These are phyloP conservation scores for Crypturellus tataupa DNA, from an alignment of 2,797 vertebrate species.

Conservation along the genomic window DNA sequence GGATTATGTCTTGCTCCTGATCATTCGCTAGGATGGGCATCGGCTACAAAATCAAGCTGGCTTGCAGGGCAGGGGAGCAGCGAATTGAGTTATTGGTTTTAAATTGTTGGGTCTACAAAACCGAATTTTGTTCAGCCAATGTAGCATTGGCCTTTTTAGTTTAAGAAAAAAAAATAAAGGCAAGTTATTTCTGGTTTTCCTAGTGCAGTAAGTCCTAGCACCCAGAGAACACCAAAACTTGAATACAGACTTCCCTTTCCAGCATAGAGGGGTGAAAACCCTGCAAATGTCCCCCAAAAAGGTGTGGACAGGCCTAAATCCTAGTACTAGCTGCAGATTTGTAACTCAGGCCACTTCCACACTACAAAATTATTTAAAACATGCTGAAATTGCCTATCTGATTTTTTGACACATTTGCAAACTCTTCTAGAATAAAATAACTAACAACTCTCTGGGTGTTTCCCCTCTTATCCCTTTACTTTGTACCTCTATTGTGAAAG, in stretches of 20 bases:
- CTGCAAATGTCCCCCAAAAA: background rate
- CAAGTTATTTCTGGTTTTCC: background rate
- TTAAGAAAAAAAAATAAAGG: background rate
- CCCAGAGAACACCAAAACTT: background rate
- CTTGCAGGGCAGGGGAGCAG: background rate
- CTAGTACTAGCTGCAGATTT: background rate
- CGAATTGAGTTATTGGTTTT: background rate
- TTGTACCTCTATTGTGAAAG: background rate
- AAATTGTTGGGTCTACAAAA: rapidly evolving
- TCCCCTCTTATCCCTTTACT: background rate
- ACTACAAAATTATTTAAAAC: background rate
- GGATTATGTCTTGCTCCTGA: background rate
- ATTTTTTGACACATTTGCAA: background rate
- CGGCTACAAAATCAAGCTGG: background rate
- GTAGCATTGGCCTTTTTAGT: background rate
- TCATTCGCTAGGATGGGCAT: background rate
- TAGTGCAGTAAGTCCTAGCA: background rate
- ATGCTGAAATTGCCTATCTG: background rate
- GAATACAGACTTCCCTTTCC: background rate
- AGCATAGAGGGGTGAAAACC: background rate
- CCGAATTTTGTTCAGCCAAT: background rate
- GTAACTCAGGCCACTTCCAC: background rate
- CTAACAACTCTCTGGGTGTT: background rate
- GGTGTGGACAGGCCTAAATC: background rate
- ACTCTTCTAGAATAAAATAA: background rate